Base-by-base conservation (phyloP, 2,797 vertebrate genomes). In the Cyclopterus lumpus region DNA sequence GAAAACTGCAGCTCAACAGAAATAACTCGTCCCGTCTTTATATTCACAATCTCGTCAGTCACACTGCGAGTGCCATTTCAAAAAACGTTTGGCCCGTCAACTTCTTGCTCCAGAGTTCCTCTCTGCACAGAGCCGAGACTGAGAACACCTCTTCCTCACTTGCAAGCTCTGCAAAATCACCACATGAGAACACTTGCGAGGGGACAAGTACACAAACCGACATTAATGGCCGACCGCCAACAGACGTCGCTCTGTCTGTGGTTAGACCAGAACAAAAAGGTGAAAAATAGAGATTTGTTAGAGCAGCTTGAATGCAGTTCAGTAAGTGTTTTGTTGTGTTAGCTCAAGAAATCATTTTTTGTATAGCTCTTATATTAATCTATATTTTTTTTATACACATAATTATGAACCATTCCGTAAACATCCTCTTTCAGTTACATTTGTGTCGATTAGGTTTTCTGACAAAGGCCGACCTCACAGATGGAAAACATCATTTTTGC, bases 361-460 rank as follows among this genome's bases (percentile, higher is more conserved):
- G 73, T 71, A 66, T 48, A 86, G 67, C 85, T 86, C 84, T 91
- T 91, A 88, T 83, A 88, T 88, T 88, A 90, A 91, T 88, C 79
- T 81, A 81, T 78, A 81, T 84, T 82, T 90, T 57, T 79, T 84
- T 80, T 82, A 82, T 71, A 86, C 73, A 88, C 73, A 88, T 61
- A 74, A 78, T 79, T 40, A 77, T 32, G 61, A 85, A 85, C 71
- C 51, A 30, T 42, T 24, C 74, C 67, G n/a, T n/a, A n/a, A 30
- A 32, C 51, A 46, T 69, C 67, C 0, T 24, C 71, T 74, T 76
- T 65, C 75, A 51, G 72, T 77, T 87, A 82, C 76, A 90, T 74
- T 71, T 90, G 66, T 76, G 75, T 80, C 34, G n/a, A 53, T 18
- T 58, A 20, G 16, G 72, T 80, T 81, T 79, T 77, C 59, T 34